Percentiles rank a stretch among this genome's conserved stretches.
Evolutionary conservation across 2,797 vertebrate species (phyloP).

Genomic region (Lemur catta): DNA sequence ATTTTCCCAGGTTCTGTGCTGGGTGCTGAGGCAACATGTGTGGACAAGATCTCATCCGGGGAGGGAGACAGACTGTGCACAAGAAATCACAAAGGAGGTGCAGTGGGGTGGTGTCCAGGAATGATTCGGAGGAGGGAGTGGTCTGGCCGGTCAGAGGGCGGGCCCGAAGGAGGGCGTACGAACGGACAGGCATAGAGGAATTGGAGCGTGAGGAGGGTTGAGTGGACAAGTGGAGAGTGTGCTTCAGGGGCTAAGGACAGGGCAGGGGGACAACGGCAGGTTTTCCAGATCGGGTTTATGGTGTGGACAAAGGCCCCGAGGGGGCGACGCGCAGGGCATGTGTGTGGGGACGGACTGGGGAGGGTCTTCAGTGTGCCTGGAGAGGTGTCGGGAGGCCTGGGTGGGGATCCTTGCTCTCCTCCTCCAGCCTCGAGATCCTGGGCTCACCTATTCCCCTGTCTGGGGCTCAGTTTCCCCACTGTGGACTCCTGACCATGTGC

Average conservation of each 20-base stretch:
- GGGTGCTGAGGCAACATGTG: not conserved
- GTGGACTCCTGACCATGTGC: not conserved
- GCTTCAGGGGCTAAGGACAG: not conserved
- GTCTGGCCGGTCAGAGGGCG: not conserved
- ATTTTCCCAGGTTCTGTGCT: not conserved
- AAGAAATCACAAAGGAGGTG: not conserved
- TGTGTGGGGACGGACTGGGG: not conserved
- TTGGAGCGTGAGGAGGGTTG: not conserved
- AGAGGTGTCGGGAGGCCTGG: accelerated
- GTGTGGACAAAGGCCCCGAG: not conserved
- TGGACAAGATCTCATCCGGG: not conserved
- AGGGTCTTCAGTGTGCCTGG: not conserved
- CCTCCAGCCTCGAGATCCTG: not conserved
- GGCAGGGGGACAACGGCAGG: not conserved
- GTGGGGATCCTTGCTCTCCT: not conserved
- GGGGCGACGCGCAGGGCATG: accelerated
- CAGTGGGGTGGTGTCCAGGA: not conserved
- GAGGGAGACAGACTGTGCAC: not conserved
- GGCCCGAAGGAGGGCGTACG: not conserved
- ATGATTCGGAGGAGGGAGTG: not conserved
- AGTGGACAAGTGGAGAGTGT: not conserved
- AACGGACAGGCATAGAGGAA: not conserved
- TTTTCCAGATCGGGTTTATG: not conserved
- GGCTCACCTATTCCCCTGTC: not conserved
- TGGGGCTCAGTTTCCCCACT: not conserved